A percentile compares a stretch with the other conserved stretches of the same genome.
Conservation (phyloP, 1,140 invertebrate species). For the Eurosta solidaginis region DNA sequence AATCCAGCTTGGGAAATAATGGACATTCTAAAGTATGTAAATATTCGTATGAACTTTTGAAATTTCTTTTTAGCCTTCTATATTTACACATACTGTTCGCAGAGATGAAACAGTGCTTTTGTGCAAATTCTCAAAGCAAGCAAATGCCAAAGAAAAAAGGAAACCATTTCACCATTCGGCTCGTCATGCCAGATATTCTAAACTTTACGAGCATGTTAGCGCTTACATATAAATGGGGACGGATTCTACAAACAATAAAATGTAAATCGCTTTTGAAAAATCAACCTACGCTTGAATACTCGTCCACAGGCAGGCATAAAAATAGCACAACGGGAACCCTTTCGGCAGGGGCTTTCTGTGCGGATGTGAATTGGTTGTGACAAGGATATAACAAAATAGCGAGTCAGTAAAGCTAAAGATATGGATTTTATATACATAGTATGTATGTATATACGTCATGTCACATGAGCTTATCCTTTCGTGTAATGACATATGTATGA, state of each 20-base stretch:
- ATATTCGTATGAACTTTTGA: neutral
- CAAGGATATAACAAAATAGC: neutral
- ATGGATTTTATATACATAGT: no score
- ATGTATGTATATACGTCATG: no score
- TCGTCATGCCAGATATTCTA: neutral
- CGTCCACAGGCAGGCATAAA: neutral
- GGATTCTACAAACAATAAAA: slow-evolving; percentile 21
- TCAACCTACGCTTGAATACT: slow-evolving; percentile 3
- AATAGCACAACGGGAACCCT: slow-evolving; percentile 2
- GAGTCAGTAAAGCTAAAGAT: neutral
- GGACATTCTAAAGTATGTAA: no score
- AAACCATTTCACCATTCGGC: neutral
- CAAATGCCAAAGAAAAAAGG: neutral
- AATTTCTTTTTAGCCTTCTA: neutral
- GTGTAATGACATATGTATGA: no score
- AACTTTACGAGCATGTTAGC: neutral
- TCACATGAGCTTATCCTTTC: no score
- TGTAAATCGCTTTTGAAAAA: slow-evolving; percentile 22
- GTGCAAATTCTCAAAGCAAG: slow-evolving; percentile 18
- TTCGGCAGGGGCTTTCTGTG: no score
- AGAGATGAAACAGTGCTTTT: slow-evolving; percentile 12
- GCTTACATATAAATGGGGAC: neutral
- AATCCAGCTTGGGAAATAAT: no score
- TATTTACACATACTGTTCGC: neutral
- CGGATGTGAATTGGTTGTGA: no score